Conservation (phyloP, 2,113 vertebrate species). For the Microcebus griseorufus region DNA sequence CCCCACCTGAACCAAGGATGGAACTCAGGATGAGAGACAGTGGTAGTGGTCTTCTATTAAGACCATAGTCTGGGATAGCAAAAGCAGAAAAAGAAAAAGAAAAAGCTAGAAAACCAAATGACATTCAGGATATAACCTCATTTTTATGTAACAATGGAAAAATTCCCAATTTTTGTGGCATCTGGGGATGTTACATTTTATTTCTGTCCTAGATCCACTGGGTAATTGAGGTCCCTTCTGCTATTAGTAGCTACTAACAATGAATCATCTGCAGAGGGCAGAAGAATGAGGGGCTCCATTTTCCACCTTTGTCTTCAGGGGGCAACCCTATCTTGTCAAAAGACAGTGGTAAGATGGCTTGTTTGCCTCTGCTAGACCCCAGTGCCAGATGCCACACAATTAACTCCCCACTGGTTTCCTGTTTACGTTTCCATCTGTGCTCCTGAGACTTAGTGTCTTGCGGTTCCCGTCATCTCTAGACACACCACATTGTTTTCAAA, state of each 20-base stretch:
- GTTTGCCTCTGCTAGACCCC: conserved; percentile 61
- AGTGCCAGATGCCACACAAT: conserved; percentile 55
- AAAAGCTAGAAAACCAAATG: conserved; percentile 16
- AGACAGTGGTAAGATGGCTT: conserved; percentile 53
- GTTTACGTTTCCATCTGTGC: conserved; percentile 64
- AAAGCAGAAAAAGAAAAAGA: not conserved
- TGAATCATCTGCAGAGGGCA: conserved; percentile 27
- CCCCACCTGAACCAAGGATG: conserved; percentile 37
- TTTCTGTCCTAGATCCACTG: conserved; percentile 36
- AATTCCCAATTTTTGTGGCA: conserved; percentile 23
- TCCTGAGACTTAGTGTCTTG: conserved; percentile 24
- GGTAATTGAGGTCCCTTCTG: conserved; percentile 29
- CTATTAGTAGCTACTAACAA: conserved; percentile 13
- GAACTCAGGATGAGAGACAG: not conserved
- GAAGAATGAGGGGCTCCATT: conserved; percentile 37
- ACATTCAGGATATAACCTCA: not conserved
- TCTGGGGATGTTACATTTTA: conserved; percentile 54
- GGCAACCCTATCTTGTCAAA: conserved; percentile 48
- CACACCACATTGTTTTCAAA: conserved; percentile 27
- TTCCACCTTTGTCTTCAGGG: conserved; percentile 61
- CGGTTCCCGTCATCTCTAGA: conserved; percentile 40
- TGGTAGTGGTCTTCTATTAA: conserved; percentile 20
- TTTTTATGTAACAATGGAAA: conserved; percentile 45
- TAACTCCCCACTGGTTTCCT: conserved; percentile 53
- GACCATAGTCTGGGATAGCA: not conserved